A percentile compares a stretch with the other conserved stretches of the same genome.
These are phyloP conservation scores for Arvicanthis niloticus DNA, from an alignment of 2,113 vertebrate species.

Conservation along the genomic window DNA sequence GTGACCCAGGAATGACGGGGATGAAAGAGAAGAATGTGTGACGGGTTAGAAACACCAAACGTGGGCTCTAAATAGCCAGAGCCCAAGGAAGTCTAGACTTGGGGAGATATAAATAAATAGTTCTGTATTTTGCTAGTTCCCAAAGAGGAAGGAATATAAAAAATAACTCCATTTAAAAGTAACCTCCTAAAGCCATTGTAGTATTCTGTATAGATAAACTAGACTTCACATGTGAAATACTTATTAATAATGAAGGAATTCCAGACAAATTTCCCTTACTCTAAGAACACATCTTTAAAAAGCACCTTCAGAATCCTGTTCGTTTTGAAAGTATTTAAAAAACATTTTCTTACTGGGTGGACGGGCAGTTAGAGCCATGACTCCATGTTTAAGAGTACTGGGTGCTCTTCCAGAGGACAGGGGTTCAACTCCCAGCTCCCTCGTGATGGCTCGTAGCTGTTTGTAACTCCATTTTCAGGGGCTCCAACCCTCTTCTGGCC, in stretches of 20 bases:
- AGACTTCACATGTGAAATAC: background rate
- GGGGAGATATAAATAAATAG: conserved; percentile 11
- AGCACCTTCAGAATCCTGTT: background rate
- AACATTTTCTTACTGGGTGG: background rate
- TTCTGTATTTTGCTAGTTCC: conserved; percentile 54
- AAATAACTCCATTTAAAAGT: conserved; percentile 32
- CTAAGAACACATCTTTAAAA: conserved; percentile 21
- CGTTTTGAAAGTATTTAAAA: conserved; percentile 43
- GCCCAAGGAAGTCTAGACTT: conserved; percentile 72
- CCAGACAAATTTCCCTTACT: background rate
- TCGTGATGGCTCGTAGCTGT: background rate
- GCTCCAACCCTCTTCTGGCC: background rate
- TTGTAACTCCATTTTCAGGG: background rate
- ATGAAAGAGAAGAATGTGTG: conserved; percentile 73
- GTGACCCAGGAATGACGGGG: conserved; percentile 55
- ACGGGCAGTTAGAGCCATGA: background rate
- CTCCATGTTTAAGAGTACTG: background rate
- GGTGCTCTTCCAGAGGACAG: background rate
- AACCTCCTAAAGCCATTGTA: background rate
- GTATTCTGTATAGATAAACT: conserved; percentile 41
- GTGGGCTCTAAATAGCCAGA: conserved; percentile 70
- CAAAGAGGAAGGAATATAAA: background rate
- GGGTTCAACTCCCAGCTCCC: background rate
- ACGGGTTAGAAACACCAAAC: conserved; percentile 53
- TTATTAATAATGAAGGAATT: conserved; percentile 22